phyloP scores from a whole-genome alignment of 2,797 vertebrate genomes.

The Sphenopsis melanotis region DNA sequence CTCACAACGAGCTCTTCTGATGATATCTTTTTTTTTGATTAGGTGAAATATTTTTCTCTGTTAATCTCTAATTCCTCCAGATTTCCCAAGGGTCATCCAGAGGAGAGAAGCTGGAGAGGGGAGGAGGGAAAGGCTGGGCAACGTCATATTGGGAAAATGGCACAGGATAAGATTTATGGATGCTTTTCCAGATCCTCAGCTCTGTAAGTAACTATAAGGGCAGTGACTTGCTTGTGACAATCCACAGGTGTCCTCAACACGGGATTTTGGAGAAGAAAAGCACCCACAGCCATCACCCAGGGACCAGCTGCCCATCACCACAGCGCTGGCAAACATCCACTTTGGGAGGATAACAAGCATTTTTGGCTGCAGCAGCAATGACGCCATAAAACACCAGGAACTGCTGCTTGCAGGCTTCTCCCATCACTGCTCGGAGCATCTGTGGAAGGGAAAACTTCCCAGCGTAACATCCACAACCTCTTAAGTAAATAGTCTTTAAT shows the following conservation, averaged over 20 bases:
- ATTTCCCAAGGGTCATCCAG: background rate
- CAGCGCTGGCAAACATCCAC: fast-evolving
- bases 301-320: background rate
- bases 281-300: background rate
- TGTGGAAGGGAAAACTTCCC: slow-evolving; percentile 36
- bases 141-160: background rate
- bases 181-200: background rate
- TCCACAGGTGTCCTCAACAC: background rate
- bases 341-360: background rate
- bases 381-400: fast-evolving
- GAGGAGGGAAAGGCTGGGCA: fast-evolving
- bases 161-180: background rate
- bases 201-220: background rate
- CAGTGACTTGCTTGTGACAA: background rate
- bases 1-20: background rate
- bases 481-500: slow-evolving; percentile 55
- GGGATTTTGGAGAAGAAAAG: background rate
- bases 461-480: slow-evolving; percentile 13
- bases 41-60: slow-evolving; percentile 15
- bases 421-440: background rate
- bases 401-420: background rate
- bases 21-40: background rate
- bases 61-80: background rate
- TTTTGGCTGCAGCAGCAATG: background rate
- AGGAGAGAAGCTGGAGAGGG: background rate